Evolutionary conservation across 37 sponge, comb jelly and placozoan genomes (phyloP), one percentile per base, ranked within the genome.

Genomic region (Theonella swinhoei): DNA sequence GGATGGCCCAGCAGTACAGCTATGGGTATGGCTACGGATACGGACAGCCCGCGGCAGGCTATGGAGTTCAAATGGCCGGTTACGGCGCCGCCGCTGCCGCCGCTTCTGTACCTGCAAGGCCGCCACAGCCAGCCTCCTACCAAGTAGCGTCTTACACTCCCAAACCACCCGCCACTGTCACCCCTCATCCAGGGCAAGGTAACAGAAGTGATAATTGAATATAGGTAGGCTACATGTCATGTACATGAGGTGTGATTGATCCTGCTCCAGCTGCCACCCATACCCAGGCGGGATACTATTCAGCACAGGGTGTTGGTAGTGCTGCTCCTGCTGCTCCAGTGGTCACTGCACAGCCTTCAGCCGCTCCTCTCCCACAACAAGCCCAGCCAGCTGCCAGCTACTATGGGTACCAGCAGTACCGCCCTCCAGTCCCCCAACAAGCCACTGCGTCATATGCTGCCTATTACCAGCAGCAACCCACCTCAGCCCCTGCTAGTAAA

Each of bases 1-100:
- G 19, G 60, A 58, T 19, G 19, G 60, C 11, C 60, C 79, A 86
- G 65, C 80, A 87, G 68, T 87, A 87, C 64, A 66, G 88, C 20
- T 80, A 80, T 54, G 88, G 88, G 0, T 87, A 80, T 32, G 88
- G 88, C 20, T 79, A 79, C 73, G 74, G 74, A 32, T 79, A 86
- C 30, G 68, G 58, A 24, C 81, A 74, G 37, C 80, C 41, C 42
- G 28, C 76, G n/a, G 68, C 68, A 26, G 42, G 68, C 42, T 68
- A 68, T 70, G 37, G 61, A 23, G 29, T 25, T 30, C 43, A 38
- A 70, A 47, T 5, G 24, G 30, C n/a, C 43, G 17, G 28, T 47
- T 39, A 68, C 42, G 58, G 80, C 42, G 14, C 54, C 11, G 14
- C 54, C 14, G 54, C 11, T 47, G 14, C 54, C 11, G 14, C 54